Conservation (phyloP, 2,113 vertebrate genomes). For the Euleptes europaea region DNA sequence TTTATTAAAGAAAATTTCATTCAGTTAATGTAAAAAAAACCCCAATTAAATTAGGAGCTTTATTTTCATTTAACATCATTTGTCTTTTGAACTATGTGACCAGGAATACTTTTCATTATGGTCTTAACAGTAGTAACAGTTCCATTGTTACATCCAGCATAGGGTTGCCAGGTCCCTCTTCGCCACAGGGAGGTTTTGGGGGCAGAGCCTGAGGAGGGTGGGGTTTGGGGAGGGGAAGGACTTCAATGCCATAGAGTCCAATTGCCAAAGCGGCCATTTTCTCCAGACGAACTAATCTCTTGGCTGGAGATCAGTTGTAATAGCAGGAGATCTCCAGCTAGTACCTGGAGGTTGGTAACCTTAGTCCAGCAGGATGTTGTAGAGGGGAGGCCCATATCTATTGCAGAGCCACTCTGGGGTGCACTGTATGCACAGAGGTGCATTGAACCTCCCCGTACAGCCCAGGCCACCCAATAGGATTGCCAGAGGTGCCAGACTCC, state of each 20-base stretch:
- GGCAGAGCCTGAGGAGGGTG: too few relatives aligned
- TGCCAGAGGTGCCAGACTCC: background rate
- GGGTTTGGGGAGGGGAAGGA: too few relatives aligned
- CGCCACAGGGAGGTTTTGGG: too few relatives aligned
- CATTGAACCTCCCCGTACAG: background rate
- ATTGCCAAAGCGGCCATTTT: too few relatives aligned
- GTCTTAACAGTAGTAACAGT: background rate
- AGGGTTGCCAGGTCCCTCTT: too few relatives aligned
- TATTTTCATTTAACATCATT: background rate
- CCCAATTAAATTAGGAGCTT: constrained; percentile 12
- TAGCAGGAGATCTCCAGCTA: too few relatives aligned
- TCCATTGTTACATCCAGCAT: background rate
- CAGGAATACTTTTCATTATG: background rate
- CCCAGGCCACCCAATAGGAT: background rate
- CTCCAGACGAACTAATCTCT: too few relatives aligned
- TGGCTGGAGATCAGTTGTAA: too few relatives aligned
- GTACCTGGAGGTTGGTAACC: too few relatives aligned
- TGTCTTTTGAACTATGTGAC: background rate
- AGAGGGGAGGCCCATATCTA: background rate
- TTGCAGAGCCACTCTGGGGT: background rate
- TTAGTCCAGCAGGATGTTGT: too few relatives aligned
- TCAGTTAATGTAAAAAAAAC: background rate
- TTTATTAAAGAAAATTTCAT: constrained; percentile 21
- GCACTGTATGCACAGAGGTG: background rate
- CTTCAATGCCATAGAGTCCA: too few relatives aligned